Evolutionary conservation across 2,797 vertebrate species (phyloP), one percentile per base, ranked within the genome.

Genomic region (Erpetoichthys calabaricus): DNA sequence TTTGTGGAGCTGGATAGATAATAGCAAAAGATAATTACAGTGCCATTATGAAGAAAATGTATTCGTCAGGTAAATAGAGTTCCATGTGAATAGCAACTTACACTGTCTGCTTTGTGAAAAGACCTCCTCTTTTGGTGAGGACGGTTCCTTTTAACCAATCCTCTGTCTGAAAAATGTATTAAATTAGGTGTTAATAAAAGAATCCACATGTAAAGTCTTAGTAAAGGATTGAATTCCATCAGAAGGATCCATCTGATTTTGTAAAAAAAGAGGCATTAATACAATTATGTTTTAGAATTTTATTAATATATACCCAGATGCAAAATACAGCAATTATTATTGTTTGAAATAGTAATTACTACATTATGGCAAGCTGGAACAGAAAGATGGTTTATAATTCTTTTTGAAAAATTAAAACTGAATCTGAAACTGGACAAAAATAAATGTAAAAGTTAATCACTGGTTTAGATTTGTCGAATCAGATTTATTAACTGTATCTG

Each of bases 131-230:
- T 84, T 49, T 80, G 82, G 80, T 80, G 78, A 80, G 75, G 60
- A 64, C 81, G 84, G 82, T 80, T 78, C 80, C 77, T 79, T 73
- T n/a, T 74, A 85, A 81, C 86, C 86, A 88, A 88, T 86, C 84
- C 75, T 76, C 77, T 82, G 71, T 78, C 73, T 65, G 72, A 76
- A 75, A 25, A 79, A 79, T 81, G 78, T 81, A 84, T 85, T 84
- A 84, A 83, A 86, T 86, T 83, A 84, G 78, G 83, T 80, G 71
- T 65, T 72, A 73, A 75, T 78, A 81, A 25, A 25, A 78, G 77
- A 78, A 79, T 77, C 82, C 80, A 81, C 83, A 80, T 83, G 82
- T 79, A 78, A 75, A 84, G 80, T 83, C 83, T 84, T 81, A 82
- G 81, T 25, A 25, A 25, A 25, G 25, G 25, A 25, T 85, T 72